Conservation (phyloP, 2,113 vertebrate genomes). For the Siniperca chuatsi region DNA sequence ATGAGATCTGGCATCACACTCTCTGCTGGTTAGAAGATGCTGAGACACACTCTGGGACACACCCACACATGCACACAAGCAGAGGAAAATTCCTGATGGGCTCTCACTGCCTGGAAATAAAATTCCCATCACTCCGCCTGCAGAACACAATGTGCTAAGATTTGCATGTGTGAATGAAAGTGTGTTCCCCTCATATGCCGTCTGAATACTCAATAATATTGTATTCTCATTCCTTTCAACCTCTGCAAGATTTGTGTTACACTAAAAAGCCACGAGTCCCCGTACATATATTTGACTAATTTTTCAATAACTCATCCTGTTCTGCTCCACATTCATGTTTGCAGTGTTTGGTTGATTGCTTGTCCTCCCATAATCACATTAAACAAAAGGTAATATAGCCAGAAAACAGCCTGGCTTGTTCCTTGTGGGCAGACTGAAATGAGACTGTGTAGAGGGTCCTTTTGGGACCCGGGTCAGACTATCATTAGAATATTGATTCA, state of each 20-base stretch:
- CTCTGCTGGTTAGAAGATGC: constrained; percentile 39
- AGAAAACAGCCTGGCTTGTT: background rate
- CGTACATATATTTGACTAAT: constrained; percentile 9
- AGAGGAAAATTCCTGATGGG: constrained; percentile 37
- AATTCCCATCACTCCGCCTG: constrained; percentile 35
- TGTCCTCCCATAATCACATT: background rate
- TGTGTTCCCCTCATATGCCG: background rate
- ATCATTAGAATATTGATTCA: constrained; percentile 51
- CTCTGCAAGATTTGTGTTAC: background rate
- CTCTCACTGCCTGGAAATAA: constrained; percentile 55
- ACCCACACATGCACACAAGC: constrained; percentile 32
- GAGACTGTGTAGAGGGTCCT: background rate
- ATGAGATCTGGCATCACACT: constrained; percentile 55
- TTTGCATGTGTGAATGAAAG: constrained; percentile 56
- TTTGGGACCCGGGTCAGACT: constrained; percentile 16
- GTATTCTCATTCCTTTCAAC: constrained; percentile 25
- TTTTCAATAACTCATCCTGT: constrained; percentile 11
- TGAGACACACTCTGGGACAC: constrained; percentile 40
- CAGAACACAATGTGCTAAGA: constrained; percentile 45
- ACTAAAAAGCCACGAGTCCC: background rate
- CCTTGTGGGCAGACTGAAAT: constrained; percentile 25
- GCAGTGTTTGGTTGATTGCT: constrained; percentile 8
- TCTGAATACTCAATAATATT: constrained; percentile 20
- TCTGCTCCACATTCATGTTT: background rate
- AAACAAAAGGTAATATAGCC: constrained; percentile 20